Conservation (phyloP, 2,113 vertebrate genomes). For the Podarcis raffonei region DNA sequence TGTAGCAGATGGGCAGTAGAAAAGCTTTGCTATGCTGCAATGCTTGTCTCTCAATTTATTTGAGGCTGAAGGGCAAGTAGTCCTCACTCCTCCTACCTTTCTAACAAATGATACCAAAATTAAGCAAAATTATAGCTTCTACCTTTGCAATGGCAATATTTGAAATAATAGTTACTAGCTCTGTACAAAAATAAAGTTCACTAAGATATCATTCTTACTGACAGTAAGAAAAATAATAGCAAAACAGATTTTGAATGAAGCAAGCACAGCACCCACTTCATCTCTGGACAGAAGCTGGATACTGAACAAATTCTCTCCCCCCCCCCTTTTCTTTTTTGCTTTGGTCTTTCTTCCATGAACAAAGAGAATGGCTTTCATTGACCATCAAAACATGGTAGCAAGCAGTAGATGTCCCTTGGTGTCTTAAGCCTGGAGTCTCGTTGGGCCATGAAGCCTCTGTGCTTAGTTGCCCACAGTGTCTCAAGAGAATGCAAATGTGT, state of each 20-base stretch:
- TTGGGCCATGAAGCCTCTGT: background rate
- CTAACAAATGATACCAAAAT: no score
- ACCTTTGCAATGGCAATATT: no score
- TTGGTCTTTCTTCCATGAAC: background rate
- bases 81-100: no score
- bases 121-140: no score
- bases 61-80: no score
- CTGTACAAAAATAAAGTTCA: background rate
- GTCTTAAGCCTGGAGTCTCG: background rate
- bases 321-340: background rate
- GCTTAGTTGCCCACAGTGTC: background rate
- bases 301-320: background rate
- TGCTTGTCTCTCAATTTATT: no score
- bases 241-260: background rate
- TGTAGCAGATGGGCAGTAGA: background rate
- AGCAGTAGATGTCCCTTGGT: background rate
- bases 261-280: background rate
- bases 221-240: background rate
- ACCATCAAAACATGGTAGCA: background rate
- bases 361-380: background rate
- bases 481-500: background rate
- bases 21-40: no score
- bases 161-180: no score
- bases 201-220: background rate
- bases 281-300: background rate